Evolutionary conservation across 2,888 invertebrate species (phyloP).

Genomic region (Dyspetes luteomarginatus): DNA sequence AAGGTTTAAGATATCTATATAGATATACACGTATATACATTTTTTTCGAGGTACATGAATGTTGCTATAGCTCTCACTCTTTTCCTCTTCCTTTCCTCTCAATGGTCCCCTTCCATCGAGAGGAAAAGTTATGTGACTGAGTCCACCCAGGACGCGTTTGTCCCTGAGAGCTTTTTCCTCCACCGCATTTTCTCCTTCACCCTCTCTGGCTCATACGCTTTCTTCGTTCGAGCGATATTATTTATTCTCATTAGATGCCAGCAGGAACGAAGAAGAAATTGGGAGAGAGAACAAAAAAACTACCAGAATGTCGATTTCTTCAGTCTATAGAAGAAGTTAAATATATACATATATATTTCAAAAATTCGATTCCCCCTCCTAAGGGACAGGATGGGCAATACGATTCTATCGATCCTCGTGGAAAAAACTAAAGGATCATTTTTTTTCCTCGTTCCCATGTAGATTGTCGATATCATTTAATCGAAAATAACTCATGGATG

Average conservation of each 20-base stretch:
- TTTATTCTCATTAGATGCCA: slow-evolving; percentile 37
- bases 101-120: slow-evolving; percentile 29
- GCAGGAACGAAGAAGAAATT: not conserved
- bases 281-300: not conserved
- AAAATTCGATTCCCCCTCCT: slow-evolving; percentile 11
- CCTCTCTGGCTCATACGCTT: not conserved
- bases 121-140: slow-evolving; percentile 51
- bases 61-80: not conserved
- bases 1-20: not conserved
- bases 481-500: slow-evolving; percentile 24
- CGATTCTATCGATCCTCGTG: slow-evolving; percentile 28
- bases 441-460: not conserved
- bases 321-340: not conserved
- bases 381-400: slow-evolving; percentile 10
- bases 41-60: not conserved
- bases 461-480: slow-evolving; percentile 27
- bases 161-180: slow-evolving; percentile 52
- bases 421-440: not conserved
- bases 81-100: not conserved
- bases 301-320: slow-evolving; percentile 2
- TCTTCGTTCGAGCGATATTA: slow-evolving; percentile 7
- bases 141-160: slow-evolving; percentile 41
- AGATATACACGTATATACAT: not conserved
- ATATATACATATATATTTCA: not conserved
- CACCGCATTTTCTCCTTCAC: slow-evolving; percentile 5